Evolutionary conservation across 2,888 invertebrate genomes (phyloP), one percentile per base, ranked within the genome.

Genomic region (Drosophila borborema): DNA sequence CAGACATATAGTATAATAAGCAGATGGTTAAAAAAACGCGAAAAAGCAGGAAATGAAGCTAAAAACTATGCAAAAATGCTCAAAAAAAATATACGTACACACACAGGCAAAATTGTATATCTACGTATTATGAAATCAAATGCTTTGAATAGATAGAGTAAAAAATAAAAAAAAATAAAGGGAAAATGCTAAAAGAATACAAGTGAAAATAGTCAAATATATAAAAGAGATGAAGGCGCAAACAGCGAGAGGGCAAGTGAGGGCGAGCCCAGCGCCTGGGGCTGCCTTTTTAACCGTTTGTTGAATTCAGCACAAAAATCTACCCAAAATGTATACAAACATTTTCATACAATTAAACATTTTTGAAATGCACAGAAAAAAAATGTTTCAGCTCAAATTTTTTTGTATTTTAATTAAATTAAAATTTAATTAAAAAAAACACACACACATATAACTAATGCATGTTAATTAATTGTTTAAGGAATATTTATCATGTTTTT

Each of bases 41-140:
- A 69, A 86, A 67, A 68, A 71, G 62, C 69, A 49, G 86, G 82
- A 82, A 87, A 87, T 81, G 67, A 81, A 81, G 88, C 86, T 66
- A 78, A 86, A 77, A 88, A 85, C 59, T 72, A 77, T 78, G 70
- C 72, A 74, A 62, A 77, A 67, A 55, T 51, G 59, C 28, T n/a
- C 8, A 78, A 51, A 41, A 38, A 31, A 51, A 18, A 20, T 20
- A 46, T 0, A 46, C 0, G 0, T 14, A 38, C 23, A 43, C 23
- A 67, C 65, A 72, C 41, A 20, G 20, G 20, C 20, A 53, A 65
- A 71, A 58, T 8, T 58, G 63, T 51, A 36, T 53, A 18, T 54
- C 18, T 51, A 55, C 40, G 51, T 70, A 80, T 70, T 55, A 64
- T 43, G 12, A 74, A 72, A 81, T 65, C 61, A 74, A 78, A 77